A percentile compares a stretch with the other conserved stretches of the same genome.
Evolutionary conservation across 2,797 vertebrate species (phyloP).

Genomic region (Tokudaia tokunoshimensis): DNA sequence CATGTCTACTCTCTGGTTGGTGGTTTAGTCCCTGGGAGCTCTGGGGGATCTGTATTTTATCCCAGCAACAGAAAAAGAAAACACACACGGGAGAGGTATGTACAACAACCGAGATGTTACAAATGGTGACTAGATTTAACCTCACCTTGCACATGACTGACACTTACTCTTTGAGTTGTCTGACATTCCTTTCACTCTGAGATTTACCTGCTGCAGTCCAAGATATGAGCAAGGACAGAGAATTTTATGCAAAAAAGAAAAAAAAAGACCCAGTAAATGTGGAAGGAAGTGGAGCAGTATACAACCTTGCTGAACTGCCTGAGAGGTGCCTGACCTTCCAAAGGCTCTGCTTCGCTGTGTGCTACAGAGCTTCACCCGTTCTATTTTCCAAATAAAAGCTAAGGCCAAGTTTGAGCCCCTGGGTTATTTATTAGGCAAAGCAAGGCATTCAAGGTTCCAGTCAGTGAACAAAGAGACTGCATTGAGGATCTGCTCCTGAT

Average conservation of each 20-base stretch:
- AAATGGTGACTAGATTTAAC: not conserved
- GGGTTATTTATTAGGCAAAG: conserved; percentile 84
- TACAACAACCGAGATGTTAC: not conserved
- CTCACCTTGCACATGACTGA: not conserved
- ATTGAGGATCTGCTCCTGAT: conserved; percentile 77
- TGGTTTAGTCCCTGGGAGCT: too few species aligned
- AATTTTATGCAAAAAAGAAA: not conserved
- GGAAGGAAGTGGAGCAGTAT: not conserved
- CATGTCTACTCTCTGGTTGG: too few species aligned
- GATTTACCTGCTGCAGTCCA: not conserved
- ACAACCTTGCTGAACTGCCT: conserved; percentile 17
- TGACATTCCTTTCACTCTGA: not conserved
- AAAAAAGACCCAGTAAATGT: conserved; percentile 2
- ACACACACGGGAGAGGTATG: too few species aligned
- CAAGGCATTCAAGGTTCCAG: conserved; percentile 78
- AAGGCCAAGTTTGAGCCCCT: conserved; percentile 77
- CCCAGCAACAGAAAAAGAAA: not conserved
- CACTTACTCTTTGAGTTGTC: not conserved
- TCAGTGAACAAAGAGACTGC: conserved; percentile 81
- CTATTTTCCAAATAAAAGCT: conserved; percentile 74
- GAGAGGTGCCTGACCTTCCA: conserved; percentile 53
- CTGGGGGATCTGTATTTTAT: not conserved
- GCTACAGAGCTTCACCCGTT: conserved; percentile 8
- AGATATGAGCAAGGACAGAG: conserved; percentile 5
- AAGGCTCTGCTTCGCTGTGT: not conserved